phyloP scores from a whole-genome alignment of 2,797 vertebrate genomes.

The Dermochelys coriacea region DNA sequence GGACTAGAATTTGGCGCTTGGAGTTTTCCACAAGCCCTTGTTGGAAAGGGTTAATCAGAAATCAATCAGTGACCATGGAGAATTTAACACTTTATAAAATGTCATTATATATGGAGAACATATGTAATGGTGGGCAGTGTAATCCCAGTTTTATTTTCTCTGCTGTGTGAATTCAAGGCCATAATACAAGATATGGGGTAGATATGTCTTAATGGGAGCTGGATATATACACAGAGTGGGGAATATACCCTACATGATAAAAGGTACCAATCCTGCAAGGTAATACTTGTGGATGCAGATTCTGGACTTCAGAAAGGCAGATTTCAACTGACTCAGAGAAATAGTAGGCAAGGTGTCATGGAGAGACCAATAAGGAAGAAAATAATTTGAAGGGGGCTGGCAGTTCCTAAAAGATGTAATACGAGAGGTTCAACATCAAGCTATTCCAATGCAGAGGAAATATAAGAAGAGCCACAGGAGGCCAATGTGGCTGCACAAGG shows the following conservation, averaged over 20 bases:
- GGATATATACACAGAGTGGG: neutral
- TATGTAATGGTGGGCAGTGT: neutral
- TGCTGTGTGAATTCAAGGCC: constrained; percentile 16
- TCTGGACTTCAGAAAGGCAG: neutral
- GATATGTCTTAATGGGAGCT: constrained; percentile 15
- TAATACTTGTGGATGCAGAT: neutral
- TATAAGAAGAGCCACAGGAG: too few relatives aligned
- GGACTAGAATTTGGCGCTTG: constrained; percentile 18
- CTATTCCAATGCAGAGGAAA: too few relatives aligned
- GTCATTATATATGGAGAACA: constrained; percentile 18
- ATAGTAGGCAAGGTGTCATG: too few relatives aligned
- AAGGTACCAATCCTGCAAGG: neutral
- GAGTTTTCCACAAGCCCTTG: constrained; percentile 19
- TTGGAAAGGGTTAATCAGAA: constrained; percentile 43
- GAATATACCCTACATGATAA: neutral
- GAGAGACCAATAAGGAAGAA: too few relatives aligned
- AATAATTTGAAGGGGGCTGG: too few relatives aligned
- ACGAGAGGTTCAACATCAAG: too few relatives aligned
- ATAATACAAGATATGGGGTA: constrained; percentile 11
- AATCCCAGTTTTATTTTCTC: constrained; percentile 27
- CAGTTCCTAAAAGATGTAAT: too few relatives aligned
- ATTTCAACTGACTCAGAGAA: too few relatives aligned
- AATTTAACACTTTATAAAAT: constrained; percentile 14
- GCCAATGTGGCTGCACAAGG: too few relatives aligned
- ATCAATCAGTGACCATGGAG: neutral